Conservation (phyloP, 35 echinoderm and acorn worm genomes). For the Heliocidaris tuberculata region DNA sequence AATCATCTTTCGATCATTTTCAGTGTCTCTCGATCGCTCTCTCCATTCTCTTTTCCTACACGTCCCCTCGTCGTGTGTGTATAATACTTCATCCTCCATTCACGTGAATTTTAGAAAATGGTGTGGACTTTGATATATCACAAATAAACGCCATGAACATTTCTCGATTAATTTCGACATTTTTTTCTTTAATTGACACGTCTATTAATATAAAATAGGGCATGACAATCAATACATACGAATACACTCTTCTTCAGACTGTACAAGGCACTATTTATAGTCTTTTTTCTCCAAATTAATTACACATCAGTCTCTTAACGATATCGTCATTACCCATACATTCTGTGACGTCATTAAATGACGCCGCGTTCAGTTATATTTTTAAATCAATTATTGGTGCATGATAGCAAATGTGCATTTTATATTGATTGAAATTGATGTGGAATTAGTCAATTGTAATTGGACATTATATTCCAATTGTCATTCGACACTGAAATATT, state of each 20-base stretch:
- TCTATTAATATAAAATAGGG: not conserved
- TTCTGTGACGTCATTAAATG: not conserved
- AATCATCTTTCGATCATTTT: too few relatives aligned
- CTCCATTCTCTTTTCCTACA: too few relatives aligned
- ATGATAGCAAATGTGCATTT: not conserved
- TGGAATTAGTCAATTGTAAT: not conserved
- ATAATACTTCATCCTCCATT: too few relatives aligned
- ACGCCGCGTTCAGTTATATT: not conserved
- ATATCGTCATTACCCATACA: not conserved
- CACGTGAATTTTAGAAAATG: too few relatives aligned
- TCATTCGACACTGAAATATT: not conserved
- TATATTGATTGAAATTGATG: not conserved
- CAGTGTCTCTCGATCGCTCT: too few relatives aligned
- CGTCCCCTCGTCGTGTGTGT: too few relatives aligned
- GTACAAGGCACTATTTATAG: constrained; percentile 17
- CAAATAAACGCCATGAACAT: not conserved
- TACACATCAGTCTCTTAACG: not conserved
- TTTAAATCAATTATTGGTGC: not conserved
- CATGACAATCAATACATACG: constrained; percentile 12
- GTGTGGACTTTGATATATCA: not conserved
- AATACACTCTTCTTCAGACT: constrained; percentile 4
- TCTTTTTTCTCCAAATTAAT: not conserved
- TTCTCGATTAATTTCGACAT: not conserved
- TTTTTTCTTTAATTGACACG: not conserved
- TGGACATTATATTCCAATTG: not conserved